phyloP scores from a whole-genome alignment of 2,113 vertebrate genomes.

The Amblyornis subalaris region DNA sequence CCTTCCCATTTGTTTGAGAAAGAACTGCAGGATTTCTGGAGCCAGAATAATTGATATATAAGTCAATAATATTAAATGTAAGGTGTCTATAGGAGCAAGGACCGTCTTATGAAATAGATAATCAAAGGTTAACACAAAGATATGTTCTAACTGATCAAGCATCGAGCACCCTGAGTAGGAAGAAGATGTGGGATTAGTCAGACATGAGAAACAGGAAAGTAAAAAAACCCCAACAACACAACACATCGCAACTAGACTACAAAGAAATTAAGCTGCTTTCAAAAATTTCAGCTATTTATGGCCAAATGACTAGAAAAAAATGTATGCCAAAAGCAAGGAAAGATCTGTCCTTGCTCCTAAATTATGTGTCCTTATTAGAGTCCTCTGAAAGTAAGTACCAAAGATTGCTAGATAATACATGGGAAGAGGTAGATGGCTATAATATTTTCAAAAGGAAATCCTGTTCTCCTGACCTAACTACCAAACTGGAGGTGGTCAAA shows the following conservation, averaged over 20 bases:
- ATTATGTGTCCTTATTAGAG: not conserved
- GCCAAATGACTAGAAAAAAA: not conserved
- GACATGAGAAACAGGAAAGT: not conserved
- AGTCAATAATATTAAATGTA: not conserved
- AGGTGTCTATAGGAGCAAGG: not conserved
- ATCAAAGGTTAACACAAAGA: not conserved
- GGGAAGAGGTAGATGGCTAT: not conserved
- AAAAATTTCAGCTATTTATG: not conserved
- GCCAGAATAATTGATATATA: not conserved
- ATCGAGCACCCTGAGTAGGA: not conserved
- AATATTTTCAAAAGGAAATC: not conserved
- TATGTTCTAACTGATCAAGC: not conserved
- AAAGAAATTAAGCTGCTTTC: not conserved
- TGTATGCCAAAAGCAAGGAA: not conserved
- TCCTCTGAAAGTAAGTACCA: not conserved
- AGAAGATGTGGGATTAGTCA: not conserved
- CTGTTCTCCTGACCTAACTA: not conserved
- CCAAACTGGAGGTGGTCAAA: not conserved
- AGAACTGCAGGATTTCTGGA: not conserved
- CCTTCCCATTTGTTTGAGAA: not conserved
- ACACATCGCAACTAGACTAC: not conserved
- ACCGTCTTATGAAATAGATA: not conserved
- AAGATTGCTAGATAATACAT: not conserved
- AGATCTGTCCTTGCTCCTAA: not conserved
- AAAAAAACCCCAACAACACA: not conserved